These are phyloP conservation scores for Hetaerina americana DNA, from an alignment of 1,140 invertebrate genomes.

Conservation along the genomic window DNA sequence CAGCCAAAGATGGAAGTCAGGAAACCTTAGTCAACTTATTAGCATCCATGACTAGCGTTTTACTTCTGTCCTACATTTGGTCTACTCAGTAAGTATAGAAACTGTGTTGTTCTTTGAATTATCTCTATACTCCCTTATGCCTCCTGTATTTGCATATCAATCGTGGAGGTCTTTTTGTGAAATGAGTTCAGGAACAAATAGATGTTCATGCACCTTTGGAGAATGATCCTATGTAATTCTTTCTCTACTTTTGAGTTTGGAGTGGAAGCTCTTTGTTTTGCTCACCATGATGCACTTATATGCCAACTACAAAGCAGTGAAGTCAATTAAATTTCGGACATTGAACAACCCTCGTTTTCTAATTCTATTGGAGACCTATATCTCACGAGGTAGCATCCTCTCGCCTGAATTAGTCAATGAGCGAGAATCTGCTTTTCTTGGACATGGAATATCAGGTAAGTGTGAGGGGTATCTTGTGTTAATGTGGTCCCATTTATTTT, in stretches of 20 bases:
- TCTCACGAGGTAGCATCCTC: slow-evolving; percentile 33
- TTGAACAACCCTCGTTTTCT: slow-evolving; percentile 67
- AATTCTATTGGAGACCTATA: slow-evolving; percentile 46
- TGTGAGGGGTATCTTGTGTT: too few relatives aligned
- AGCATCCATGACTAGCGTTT: slow-evolving; percentile 63
- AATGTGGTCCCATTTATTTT: too few relatives aligned
- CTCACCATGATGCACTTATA: slow-evolving; percentile 71
- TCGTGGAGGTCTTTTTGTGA: too few relatives aligned
- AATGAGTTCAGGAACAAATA: too few relatives aligned
- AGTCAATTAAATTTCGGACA: slow-evolving; percentile 49
- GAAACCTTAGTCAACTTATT: slow-evolving; percentile 87
- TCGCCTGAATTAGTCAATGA: slow-evolving; percentile 37
- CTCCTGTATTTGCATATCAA: too few relatives aligned
- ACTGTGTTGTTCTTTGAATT: too few relatives aligned
- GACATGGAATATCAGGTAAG: slow-evolving; percentile 30
- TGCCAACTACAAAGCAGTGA: slow-evolving; percentile 77
- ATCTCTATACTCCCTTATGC: too few relatives aligned
- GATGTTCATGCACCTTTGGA: background rate
- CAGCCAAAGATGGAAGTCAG: slow-evolving; percentile 92
- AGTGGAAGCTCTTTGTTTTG: slow-evolving; percentile 52
- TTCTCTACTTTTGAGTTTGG: slow-evolving; percentile 34
- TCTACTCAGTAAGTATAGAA: background rate
- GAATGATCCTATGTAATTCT: background rate
- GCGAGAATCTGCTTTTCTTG: slow-evolving; percentile 43
- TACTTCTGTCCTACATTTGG: slow-evolving; percentile 56